Evolutionary conservation across 2,797 vertebrate species (phyloP).

Genomic region (Chromis chromis): DNA sequence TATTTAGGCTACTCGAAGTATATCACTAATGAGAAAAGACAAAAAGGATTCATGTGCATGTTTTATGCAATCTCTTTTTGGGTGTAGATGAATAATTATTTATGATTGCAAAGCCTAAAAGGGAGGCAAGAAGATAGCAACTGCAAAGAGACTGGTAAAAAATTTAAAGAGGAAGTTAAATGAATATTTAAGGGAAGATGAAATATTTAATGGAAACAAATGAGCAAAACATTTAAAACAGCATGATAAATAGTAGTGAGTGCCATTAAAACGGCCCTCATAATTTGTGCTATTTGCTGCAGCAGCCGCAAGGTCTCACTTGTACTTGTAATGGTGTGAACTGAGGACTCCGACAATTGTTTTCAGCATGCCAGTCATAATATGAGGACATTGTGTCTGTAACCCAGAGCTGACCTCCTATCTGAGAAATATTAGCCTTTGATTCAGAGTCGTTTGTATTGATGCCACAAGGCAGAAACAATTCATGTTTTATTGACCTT

Average conservation of each 20-base stretch:
- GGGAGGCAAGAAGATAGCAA: constrained; percentile 79
- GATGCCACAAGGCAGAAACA: constrained; percentile 74
- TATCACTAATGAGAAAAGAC: constrained; percentile 88
- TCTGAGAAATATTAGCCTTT: constrained; percentile 81
- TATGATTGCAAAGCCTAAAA: constrained; percentile 86
- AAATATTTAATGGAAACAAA: constrained; percentile 90
- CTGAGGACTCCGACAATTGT: constrained; percentile 65
- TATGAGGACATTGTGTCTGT: constrained; percentile 66
- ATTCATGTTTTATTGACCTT: constrained; percentile 75
- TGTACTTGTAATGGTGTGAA: constrained; percentile 49
- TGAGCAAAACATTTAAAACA: constrained; percentile 87
- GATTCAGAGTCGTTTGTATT: constrained; percentile 70
- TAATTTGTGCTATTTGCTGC: constrained; percentile 70
- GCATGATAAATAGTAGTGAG: constrained; percentile 83
- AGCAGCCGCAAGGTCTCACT: constrained; percentile 71
- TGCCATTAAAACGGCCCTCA: constrained; percentile 72
- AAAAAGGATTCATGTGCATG: constrained; percentile 87
- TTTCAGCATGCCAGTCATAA: constrained; percentile 74
- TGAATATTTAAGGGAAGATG: constrained; percentile 88
- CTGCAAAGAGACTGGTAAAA: constrained; percentile 85
- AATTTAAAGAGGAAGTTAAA: constrained; percentile 86
- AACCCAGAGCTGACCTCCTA: constrained; percentile 71
- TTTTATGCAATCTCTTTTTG: constrained; percentile 88
- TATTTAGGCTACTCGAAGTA: constrained; percentile 86
- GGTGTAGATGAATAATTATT: constrained; percentile 87